Conservation (phyloP, 1,140 invertebrate species). For the Batillaria attramentaria region DNA sequence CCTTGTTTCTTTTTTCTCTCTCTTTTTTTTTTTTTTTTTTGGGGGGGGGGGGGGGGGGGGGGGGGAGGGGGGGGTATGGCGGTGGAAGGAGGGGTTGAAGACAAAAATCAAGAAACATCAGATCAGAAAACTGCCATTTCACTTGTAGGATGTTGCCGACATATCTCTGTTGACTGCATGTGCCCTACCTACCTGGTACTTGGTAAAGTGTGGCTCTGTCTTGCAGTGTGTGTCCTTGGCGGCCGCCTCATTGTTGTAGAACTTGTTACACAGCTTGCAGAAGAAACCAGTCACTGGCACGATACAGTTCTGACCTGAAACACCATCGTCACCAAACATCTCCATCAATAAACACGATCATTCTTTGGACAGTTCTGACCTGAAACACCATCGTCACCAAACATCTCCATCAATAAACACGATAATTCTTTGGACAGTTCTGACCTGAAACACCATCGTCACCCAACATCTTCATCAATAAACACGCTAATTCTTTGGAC, state of each 20-base stretch:
- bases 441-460: constrained; percentile 45
- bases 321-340: not conserved
- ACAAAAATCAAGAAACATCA: no score
- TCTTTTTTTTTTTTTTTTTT: no score
- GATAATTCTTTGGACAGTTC: constrained; percentile 36
- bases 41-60: no score
- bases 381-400: constrained; percentile 26
- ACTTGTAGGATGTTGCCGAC: not conserved
- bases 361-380: constrained; percentile 51
- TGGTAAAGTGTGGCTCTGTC: constrained; percentile 63
- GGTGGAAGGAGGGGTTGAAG: no score
- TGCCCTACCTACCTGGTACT: constrained; percentile 65
- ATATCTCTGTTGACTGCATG: no score
- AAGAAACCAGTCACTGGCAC: constrained; percentile 68
- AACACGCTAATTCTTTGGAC: not conserved
- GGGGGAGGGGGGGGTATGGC: no score
- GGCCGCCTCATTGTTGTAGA: constrained; percentile 67
- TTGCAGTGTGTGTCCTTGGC: constrained; percentile 65
- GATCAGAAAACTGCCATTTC: not conserved
- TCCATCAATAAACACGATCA: not conserved
- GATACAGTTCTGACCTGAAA: constrained; percentile 60
- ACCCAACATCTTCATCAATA: not conserved
- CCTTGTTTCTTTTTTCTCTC: no score
- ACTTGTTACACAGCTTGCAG: constrained; percentile 70
- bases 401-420: not conserved